Percentiles rank a stretch among this genome's conserved stretches.
Evolutionary conservation across 1,140 invertebrate genomes (phyloP).

Genomic region (Apocrypta bakeri): DNA sequence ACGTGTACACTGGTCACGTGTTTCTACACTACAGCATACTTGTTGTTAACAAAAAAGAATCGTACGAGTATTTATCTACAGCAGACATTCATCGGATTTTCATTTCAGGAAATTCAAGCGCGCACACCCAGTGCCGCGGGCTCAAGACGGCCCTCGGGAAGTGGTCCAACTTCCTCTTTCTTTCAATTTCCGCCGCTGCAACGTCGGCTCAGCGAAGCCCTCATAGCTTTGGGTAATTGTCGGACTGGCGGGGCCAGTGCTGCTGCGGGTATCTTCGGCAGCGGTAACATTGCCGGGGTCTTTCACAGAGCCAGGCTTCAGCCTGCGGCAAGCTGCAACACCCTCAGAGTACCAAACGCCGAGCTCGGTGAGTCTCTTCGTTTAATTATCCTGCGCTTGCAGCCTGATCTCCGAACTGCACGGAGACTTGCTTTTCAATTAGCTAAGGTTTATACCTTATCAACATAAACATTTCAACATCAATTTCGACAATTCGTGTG

Average conservation of each 20-base stretch:
- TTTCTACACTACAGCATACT: too few relatives aligned
- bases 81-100: neutral
- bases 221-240: slow-evolving; percentile 71
- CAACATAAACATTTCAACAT: too few relatives aligned
- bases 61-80: too few relatives aligned
- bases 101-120: slow-evolving; percentile 80
- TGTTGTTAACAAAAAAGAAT: too few relatives aligned
- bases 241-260: slow-evolving; percentile 49
- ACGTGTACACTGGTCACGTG: too few relatives aligned
- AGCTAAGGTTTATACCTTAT: too few relatives aligned
- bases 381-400: too few relatives aligned
- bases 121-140: slow-evolving; percentile 84
- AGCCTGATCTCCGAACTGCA: too few relatives aligned
- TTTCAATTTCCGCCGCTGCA: slow-evolving; percentile 78
- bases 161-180: slow-evolving; percentile 70
- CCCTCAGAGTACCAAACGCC: slow-evolving; percentile 68
- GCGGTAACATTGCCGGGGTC: slow-evolving; percentile 57
- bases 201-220: slow-evolving; percentile 79
- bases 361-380: slow-evolving; percentile 65
- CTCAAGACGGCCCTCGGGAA: slow-evolving; percentile 82
- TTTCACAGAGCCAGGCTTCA: slow-evolving; percentile 67
- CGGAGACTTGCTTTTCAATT: too few relatives aligned
- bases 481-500: too few relatives aligned
- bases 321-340: slow-evolving; percentile 71
- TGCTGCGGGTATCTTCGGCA: slow-evolving; percentile 60